Percentiles rank a stretch among this genome's conserved stretches.
These are phyloP conservation scores for Nomada goodeniana DNA, from an alignment of 2,888 invertebrate genomes.

Conservation along the genomic window DNA sequence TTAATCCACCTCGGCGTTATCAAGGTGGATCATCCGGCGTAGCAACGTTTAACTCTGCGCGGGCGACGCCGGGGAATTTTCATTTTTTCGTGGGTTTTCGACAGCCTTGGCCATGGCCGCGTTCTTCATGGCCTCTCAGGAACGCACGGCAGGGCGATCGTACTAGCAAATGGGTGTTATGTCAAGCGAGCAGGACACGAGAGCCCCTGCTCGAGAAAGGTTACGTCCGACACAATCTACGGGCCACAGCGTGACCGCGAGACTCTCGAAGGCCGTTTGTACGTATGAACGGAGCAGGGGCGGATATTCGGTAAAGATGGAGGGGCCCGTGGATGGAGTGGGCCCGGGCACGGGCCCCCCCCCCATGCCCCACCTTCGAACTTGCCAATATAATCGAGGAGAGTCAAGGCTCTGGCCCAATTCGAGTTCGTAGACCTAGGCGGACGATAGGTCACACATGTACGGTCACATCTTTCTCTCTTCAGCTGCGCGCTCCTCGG, in stretches of 20 bases:
- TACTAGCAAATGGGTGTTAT: conserved; percentile 48
- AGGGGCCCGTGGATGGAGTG: not conserved
- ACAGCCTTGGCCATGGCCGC: conserved; percentile 73
- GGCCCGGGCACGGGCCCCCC: conserved; percentile 23
- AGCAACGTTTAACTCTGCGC: not conserved
- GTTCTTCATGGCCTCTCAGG: conserved; percentile 64
- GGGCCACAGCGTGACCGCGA: conserved; percentile 30
- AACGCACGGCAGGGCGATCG: conserved; percentile 58
- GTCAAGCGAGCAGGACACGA: conserved; percentile 60
- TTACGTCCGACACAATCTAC: conserved; percentile 46
- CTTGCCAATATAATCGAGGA: conserved; percentile 50
- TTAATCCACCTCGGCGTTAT: conserved; percentile 6
- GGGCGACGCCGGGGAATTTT: conserved; percentile 32
- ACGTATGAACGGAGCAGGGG: conserved; percentile 53
- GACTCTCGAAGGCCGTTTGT: conserved; percentile 54
- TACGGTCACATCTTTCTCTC: conserved; percentile 33
- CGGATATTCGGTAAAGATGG: conserved; percentile 58
- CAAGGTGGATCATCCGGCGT: not conserved
- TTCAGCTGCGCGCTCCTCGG: conserved; percentile 34
- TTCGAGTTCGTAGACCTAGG: conserved; percentile 79
- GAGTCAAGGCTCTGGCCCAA: conserved; percentile 81
- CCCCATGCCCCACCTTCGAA: conserved; percentile 24
- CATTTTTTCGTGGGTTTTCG: conserved; percentile 35
- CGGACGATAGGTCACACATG: conserved; percentile 72
- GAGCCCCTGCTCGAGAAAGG: conserved; percentile 61